phyloP scores from a whole-genome alignment of 1,140 invertebrate species.

The Caenorhabditis elegans region DNA sequence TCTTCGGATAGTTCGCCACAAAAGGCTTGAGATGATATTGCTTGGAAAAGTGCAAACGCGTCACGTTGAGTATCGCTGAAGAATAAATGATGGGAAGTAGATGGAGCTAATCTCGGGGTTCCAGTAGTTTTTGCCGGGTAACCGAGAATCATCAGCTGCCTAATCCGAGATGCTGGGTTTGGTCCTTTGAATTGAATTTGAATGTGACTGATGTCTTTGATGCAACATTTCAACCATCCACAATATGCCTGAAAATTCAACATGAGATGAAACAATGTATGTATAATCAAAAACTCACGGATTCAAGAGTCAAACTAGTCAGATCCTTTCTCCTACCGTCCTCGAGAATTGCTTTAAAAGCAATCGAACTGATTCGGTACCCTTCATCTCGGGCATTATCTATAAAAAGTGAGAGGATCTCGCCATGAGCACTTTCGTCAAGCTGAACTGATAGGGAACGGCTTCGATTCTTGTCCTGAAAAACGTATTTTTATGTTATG shows the following conservation, averaged over 20 bases:
- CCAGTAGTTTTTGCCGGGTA: neutral
- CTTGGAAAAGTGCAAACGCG: constrained; percentile 62
- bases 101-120: constrained; percentile 64
- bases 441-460: constrained; percentile 77
- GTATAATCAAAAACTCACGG: neutral
- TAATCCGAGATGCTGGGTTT: constrained; percentile 82
- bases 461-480: constrained; percentile 72
- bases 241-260: constrained; percentile 72
- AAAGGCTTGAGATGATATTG: constrained; percentile 62
- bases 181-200: constrained; percentile 85
- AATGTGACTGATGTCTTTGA: constrained; percentile 71
- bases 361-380: constrained; percentile 42
- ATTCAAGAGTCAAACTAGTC: constrained; percentile 29
- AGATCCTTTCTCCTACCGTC: constrained; percentile 33
- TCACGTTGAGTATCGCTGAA: constrained; percentile 61
- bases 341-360: constrained; percentile 38
- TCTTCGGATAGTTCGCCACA: constrained; percentile 63
- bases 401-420: constrained; percentile 55
- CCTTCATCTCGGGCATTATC: constrained; percentile 60
- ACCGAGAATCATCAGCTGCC: constrained; percentile 74
- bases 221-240: constrained; percentile 82
- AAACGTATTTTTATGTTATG: neutral
- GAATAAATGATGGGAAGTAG: constrained; percentile 67
- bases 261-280: constrained; percentile 68
- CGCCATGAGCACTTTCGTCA: constrained; percentile 37